Conservation (phyloP, 2,888 invertebrate species). For the Crossocerus cetratus region DNA sequence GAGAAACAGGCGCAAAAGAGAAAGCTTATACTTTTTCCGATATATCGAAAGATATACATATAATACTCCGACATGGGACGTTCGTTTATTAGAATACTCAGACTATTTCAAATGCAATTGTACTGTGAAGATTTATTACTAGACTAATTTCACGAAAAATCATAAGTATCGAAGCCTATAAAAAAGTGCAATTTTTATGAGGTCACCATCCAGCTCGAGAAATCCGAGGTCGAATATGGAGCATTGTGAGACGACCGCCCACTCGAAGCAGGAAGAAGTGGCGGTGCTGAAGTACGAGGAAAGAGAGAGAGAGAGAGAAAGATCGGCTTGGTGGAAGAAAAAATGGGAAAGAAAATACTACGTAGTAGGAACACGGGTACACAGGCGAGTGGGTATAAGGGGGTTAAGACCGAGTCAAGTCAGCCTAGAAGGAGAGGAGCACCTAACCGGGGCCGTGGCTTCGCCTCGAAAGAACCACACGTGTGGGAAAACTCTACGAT, state of each 20-base stretch:
- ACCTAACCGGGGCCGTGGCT: conserved; percentile 43
- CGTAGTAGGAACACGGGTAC: conserved; percentile 37
- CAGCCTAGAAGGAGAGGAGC: conserved; percentile 53
- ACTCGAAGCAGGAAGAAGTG: conserved; percentile 3
- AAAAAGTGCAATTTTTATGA: neutral
- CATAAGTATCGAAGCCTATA: neutral
- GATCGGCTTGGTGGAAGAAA: too few relatives aligned
- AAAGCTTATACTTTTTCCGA: neutral
- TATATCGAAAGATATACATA: neutral
- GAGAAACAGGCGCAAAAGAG: too few relatives aligned
- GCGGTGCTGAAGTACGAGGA: too few relatives aligned
- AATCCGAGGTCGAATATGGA: conserved; percentile 16
- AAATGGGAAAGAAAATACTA: conserved; percentile 22
- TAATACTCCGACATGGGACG: too few relatives aligned
- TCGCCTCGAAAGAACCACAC: conserved; percentile 53
- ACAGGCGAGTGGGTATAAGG: conserved; percentile 21
- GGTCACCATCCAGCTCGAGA: conserved; percentile 8
- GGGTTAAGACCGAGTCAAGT: conserved; percentile 45
- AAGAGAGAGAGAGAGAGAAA: too few relatives aligned
- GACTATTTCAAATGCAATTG: too few relatives aligned
- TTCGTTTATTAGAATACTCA: too few relatives aligned
- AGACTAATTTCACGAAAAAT: too few relatives aligned
- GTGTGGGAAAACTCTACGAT: conserved; percentile 72
- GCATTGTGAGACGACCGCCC: conserved; percentile 30
- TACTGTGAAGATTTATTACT: too few relatives aligned